Conservation (phyloP, 2,888 invertebrate genomes). For the Sacculina carcini region DNA sequence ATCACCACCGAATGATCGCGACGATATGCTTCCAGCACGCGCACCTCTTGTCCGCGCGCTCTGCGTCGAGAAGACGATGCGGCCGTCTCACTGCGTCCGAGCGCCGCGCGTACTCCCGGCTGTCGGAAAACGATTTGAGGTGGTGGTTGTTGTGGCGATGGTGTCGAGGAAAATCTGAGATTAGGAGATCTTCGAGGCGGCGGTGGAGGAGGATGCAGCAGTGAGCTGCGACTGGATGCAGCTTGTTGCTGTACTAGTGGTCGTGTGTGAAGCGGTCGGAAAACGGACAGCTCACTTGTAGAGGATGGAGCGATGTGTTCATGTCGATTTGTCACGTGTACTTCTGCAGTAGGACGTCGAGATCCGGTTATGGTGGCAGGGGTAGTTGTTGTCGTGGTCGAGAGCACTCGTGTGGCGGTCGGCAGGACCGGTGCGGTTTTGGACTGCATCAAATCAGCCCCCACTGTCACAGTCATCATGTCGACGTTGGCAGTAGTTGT, state of each 20-base stretch:
- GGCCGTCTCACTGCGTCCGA: background rate
- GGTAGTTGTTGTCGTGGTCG: slow-evolving; percentile 4
- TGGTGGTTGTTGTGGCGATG: background rate
- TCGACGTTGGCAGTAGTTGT: background rate
- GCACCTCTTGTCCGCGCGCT: background rate
- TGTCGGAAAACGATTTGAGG: background rate
- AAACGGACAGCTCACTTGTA: background rate
- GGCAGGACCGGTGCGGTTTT: background rate
- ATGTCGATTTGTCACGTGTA: background rate
- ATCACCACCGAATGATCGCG: slow-evolving; percentile 50
- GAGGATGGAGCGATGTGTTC: background rate
- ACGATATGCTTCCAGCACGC: slow-evolving; percentile 51
- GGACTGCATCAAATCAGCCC: background rate
- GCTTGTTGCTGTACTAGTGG: background rate
- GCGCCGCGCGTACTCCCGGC: background rate
- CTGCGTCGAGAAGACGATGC: background rate
- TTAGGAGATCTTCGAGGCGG: slow-evolving; percentile 1
- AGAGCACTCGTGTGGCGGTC: background rate
- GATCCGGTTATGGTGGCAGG: slow-evolving; percentile 10
- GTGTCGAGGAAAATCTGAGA: slow-evolving; percentile 1
- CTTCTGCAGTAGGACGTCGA: slow-evolving; percentile 5
- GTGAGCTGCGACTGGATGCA: background rate
- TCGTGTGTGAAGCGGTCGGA: background rate
- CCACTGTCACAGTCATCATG: background rate
- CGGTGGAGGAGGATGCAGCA: slow-evolving; percentile 3